These are phyloP conservation scores for Eupithecia abbreviata DNA, from an alignment of 2,888 invertebrate species.

Conservation along the genomic window DNA sequence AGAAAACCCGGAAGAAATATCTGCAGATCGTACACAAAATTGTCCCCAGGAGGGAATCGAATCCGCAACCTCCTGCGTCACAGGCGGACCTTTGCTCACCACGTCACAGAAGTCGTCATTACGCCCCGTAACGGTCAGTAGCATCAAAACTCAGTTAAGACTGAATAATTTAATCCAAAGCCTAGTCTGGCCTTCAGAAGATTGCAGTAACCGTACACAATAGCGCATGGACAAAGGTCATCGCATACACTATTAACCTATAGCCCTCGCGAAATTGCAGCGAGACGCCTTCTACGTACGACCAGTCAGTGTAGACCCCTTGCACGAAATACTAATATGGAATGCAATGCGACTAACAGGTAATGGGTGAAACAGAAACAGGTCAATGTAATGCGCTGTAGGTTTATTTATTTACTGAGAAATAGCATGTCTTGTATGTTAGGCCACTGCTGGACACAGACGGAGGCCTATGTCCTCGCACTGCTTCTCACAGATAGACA, in stretches of 20 bases:
- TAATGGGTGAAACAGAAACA: neutral
- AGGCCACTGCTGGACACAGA: too few species aligned
- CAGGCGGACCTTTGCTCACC: too few species aligned
- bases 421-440: too few species aligned
- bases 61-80: too few species aligned
- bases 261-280: conserved; percentile 59
- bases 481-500: too few species aligned
- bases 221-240: conserved; percentile 49
- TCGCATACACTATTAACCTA: conserved; percentile 64
- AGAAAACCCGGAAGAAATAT: too few species aligned
- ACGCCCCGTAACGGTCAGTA: neutral
- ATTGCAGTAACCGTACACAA: conserved; percentile 35
- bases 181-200: neutral
- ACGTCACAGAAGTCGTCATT: too few species aligned
- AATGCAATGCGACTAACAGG: conserved; percentile 2
- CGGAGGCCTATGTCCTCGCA: too few species aligned
- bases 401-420: neutral
- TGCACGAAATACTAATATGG: conserved; percentile 5
- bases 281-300: conserved; percentile 61
- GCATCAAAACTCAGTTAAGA: neutral
- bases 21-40: too few species aligned
- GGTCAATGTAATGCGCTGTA: neutral
- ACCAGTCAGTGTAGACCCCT: conserved; percentile 28
- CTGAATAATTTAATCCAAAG: neutral
- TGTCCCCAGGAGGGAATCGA: too few species aligned